Evolutionary conservation across 2,797 vertebrate genomes (phyloP).

Genomic region (Pelobates cultripes): DNA sequence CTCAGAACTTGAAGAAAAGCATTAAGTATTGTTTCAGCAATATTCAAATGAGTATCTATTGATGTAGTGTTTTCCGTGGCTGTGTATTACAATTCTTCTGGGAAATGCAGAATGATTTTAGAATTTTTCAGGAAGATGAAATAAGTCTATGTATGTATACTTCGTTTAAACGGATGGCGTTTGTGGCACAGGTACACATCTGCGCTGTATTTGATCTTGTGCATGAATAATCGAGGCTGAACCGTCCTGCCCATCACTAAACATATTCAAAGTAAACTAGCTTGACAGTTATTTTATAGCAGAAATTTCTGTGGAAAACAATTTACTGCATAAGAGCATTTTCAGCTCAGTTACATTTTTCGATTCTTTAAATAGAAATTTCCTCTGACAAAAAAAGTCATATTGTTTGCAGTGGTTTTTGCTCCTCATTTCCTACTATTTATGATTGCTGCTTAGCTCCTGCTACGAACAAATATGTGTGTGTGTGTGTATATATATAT

Average conservation of each 20-base stretch:
- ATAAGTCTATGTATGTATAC: too few species aligned
- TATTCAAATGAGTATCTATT: too few species aligned
- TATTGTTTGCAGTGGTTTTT: constrained; percentile 20
- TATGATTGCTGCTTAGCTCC: too few species aligned
- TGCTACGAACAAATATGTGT: too few species aligned
- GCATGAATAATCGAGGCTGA: constrained; percentile 46
- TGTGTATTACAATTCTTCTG: too few species aligned
- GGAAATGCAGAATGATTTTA: too few species aligned
- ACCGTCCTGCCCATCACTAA: constrained; percentile 17
- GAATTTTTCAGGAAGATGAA: too few species aligned
- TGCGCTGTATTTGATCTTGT: constrained; percentile 23
- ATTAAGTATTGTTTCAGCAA: too few species aligned
- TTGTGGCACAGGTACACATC: constrained; percentile 48
- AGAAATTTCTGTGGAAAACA: constrained; percentile 46
- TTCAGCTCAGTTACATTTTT: constrained; percentile 10
- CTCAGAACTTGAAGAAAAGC: too few species aligned
- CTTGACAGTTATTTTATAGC: constrained; percentile 33
- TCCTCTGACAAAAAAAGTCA: not conserved
- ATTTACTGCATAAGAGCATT: constrained; percentile 39
- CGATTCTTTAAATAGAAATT: not conserved
- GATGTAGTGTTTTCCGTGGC: too few species aligned
- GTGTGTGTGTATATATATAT: too few species aligned
- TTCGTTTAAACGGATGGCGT: constrained; percentile 24
- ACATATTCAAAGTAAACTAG: constrained; percentile 19
- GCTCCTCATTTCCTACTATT: too few species aligned